Conservation (phyloP, 2,113 vertebrate species). For the Alethe castanea region DNA sequence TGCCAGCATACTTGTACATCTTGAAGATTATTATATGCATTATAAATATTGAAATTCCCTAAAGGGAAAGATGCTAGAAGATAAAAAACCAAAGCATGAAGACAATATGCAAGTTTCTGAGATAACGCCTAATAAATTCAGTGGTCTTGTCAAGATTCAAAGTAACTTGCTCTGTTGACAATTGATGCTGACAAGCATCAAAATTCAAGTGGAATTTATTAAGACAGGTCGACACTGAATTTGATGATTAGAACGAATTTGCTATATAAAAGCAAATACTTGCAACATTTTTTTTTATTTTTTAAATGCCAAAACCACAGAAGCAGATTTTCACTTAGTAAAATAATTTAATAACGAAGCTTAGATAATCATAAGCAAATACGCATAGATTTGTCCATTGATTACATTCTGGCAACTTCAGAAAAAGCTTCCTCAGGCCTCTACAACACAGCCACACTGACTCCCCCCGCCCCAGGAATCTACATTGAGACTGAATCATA, state of each 20-base stretch:
- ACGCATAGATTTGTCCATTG: background rate
- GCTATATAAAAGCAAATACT: background rate
- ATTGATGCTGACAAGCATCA: background rate
- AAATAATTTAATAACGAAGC: background rate
- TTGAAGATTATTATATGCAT: background rate
- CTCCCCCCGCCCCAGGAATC: accelerated
- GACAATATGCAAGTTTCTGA: background rate
- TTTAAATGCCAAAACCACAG: background rate
- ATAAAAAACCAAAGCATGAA: background rate
- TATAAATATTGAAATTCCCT: background rate
- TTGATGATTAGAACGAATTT: background rate
- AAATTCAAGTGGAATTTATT: background rate
- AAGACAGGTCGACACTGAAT: background rate
- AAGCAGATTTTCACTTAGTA: background rate
- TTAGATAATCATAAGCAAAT: background rate
- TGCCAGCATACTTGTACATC: background rate
- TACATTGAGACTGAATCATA: background rate
- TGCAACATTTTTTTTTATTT: background rate
- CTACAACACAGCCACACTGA: background rate
- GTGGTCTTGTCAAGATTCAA: background rate
- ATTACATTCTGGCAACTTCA: background rate
- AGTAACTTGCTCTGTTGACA: background rate
- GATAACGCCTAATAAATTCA: conserved; percentile 33
- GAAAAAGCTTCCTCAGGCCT: background rate
- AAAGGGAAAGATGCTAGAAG: background rate